These are phyloP conservation scores for Empidonax traillii DNA, from an alignment of 2,113 vertebrate genomes.

Conservation along the genomic window DNA sequence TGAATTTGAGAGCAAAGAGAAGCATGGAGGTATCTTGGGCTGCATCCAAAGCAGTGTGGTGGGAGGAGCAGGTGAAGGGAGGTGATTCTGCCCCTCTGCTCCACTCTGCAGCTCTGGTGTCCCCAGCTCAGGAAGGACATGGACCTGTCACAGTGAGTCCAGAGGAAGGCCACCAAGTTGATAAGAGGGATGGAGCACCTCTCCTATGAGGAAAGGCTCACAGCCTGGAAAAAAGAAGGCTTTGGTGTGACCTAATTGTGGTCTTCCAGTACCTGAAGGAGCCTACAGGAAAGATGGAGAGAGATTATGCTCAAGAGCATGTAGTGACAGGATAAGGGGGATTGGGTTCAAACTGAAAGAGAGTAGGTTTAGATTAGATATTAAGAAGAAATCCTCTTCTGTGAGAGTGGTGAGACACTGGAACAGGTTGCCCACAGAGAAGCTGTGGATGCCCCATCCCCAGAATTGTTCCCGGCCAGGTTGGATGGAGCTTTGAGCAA, in stretches of 20 bases:
- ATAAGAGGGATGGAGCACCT: not conserved
- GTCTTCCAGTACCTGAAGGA: not conserved
- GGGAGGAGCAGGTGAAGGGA: not conserved
- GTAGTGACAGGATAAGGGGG: not conserved
- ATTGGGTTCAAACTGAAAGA: not conserved
- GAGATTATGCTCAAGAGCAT: not conserved
- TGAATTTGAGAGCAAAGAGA: not conserved
- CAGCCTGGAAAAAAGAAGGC: not conserved
- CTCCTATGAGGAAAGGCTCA: not conserved
- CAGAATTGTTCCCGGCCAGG: not conserved
- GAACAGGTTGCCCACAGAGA: not conserved
- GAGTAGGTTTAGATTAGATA: not conserved
- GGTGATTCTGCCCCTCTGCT: not conserved
- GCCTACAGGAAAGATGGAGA: not conserved
- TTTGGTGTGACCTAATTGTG: not conserved
- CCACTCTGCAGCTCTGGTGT: not conserved
- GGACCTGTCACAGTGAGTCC: not conserved
- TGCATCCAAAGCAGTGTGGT: not conserved
- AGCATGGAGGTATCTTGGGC: not conserved
- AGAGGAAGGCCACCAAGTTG: not conserved
- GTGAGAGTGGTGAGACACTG: not conserved
- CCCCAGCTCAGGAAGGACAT: not conserved
- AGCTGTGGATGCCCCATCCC: not conserved
- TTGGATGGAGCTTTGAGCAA: not conserved
- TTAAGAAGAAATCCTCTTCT: not conserved